These are phyloP conservation scores for Cheilosia pagana DNA, from an alignment of 2,888 invertebrate genomes.

Conservation along the genomic window DNA sequence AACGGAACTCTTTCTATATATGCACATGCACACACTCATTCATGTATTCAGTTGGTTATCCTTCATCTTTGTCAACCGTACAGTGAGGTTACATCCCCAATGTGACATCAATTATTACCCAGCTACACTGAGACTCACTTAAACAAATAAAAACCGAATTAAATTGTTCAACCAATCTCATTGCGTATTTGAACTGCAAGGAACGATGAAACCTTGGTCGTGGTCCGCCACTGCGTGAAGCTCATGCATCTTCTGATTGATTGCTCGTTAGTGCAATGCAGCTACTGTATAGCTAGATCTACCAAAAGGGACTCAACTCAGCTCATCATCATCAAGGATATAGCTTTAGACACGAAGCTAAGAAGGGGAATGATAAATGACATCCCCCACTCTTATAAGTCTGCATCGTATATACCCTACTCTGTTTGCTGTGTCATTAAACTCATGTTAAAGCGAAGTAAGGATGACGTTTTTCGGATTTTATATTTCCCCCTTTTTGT, in stretches of 20 bases:
- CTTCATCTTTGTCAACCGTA: not conserved
- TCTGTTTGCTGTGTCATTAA: constrained; percentile 47
- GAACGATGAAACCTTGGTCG: constrained; percentile 15
- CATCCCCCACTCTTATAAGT: not conserved
- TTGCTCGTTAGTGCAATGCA: constrained; percentile 49
- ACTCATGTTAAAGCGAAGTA: constrained; percentile 17
- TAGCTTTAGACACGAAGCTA: constrained; percentile 5
- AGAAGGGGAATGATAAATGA: constrained; percentile 43
- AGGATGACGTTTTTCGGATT: constrained; percentile 20
- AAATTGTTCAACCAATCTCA: constrained; percentile 34
- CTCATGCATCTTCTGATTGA: constrained; percentile 50
- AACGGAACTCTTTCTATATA: no score
- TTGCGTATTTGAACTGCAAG: not conserved
- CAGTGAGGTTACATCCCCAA: constrained; percentile 12
- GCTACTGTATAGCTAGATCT: not conserved
- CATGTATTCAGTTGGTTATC: not conserved
- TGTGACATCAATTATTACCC: constrained; percentile 44
- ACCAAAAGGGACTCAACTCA: constrained; percentile 38
- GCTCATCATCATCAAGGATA: constrained; percentile 37
- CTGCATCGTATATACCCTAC: constrained; percentile 4
- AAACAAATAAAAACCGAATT: constrained; percentile 24
- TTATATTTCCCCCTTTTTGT: not conserved
- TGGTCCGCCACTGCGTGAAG: constrained; percentile 8
- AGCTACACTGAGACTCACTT: not conserved
- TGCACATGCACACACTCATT: no score